Conservation (phyloP, 2,113 vertebrate genomes). For the Martes martes region DNA sequence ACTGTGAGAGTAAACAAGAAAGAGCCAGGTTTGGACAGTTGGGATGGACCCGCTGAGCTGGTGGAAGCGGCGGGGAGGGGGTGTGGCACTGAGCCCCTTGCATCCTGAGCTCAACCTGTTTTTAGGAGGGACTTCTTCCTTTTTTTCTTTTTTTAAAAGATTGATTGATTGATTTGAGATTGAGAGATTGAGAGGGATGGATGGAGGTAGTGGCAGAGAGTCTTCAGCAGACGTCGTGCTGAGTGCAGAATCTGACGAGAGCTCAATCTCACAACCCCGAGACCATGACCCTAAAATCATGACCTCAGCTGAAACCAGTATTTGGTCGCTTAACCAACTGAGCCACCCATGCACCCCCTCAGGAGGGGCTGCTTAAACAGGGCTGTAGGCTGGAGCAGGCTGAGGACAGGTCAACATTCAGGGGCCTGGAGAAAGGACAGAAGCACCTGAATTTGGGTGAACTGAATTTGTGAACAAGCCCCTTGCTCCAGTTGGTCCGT, state of each 20-base stretch:
- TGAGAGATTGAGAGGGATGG: neutral
- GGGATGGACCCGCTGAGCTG: neutral
- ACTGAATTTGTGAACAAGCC: neutral
- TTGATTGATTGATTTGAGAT: neutral
- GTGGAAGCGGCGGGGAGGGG: fast-evolving
- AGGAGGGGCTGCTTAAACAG: neutral
- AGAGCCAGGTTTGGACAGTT: neutral
- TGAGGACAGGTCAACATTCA: neutral
- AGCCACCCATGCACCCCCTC: neutral
- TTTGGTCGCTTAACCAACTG: neutral
- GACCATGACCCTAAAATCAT: neutral
- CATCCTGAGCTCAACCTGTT: neutral
- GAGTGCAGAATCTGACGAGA: neutral
- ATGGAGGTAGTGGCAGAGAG: neutral
- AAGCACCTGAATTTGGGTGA: neutral
- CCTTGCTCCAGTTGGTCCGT: neutral
- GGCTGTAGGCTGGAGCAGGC: neutral
- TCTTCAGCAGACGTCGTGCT: neutral
- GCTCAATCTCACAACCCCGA: neutral
- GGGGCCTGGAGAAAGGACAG: neutral
- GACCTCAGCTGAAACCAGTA: neutral
- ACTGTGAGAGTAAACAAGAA: neutral
- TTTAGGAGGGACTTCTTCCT: neutral
- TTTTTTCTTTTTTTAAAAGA: neutral
- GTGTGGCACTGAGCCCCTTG: fast-evolving